These are phyloP conservation scores for Palaemon carinicauda DNA, from an alignment of 1,140 invertebrate species.

Conservation along the genomic window DNA sequence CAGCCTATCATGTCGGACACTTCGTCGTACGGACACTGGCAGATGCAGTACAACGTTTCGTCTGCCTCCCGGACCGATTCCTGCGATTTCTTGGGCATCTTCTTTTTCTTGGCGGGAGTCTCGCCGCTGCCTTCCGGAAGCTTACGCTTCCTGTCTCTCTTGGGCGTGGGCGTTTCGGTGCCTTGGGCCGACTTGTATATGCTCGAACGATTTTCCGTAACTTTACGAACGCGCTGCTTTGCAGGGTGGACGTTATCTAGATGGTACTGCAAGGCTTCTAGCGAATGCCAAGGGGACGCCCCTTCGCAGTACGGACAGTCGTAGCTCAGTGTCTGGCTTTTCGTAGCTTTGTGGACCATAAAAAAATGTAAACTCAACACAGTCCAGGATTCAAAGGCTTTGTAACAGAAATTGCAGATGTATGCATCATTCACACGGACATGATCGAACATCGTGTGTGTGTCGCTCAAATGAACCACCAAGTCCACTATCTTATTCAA, in stretches of 20 bases:
- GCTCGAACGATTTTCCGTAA: constrained; percentile 31
- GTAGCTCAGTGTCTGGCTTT: constrained; percentile 58
- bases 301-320: constrained; percentile 59
- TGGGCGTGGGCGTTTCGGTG: neutral
- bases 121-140: neutral
- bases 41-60: constrained; percentile 90
- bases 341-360: constrained; percentile 59
- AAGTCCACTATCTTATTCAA: constrained; percentile 58
- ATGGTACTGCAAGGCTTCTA: constrained; percentile 59
- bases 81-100: constrained; percentile 16
- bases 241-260: constrained; percentile 55
- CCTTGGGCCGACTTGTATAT: constrained; percentile 41
- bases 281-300: constrained; percentile 58
- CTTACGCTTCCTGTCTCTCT: constrained; percentile 26
- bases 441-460: constrained; percentile 59
- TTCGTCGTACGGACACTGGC: constrained; percentile 94
- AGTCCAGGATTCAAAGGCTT: constrained; percentile 59
- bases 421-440: constrained; percentile 57
- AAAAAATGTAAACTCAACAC: constrained; percentile 59
- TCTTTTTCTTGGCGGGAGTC: constrained; percentile 42
- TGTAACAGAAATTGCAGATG: constrained; percentile 59
- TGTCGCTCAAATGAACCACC: constrained; percentile 58
- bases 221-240: constrained; percentile 35
- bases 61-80: constrained; percentile 22
- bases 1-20: constrained; percentile 97